Evolutionary conservation across 2,113 vertebrate genomes (phyloP), one percentile per base, ranked within the genome.

Genomic region (Rhynchomys soricoides): DNA sequence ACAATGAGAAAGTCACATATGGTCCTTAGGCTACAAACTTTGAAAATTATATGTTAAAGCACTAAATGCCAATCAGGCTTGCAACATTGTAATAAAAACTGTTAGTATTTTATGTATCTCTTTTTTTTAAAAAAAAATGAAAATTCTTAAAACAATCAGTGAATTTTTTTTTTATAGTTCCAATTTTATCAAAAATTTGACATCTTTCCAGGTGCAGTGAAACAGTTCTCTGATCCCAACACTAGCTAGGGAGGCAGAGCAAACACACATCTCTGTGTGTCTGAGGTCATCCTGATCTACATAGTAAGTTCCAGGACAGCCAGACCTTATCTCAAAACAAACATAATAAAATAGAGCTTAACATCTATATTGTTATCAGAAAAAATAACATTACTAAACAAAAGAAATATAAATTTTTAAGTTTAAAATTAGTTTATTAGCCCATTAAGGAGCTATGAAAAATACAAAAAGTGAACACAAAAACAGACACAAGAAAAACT

Each of bases 361-460:
- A 96, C 50, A 91, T 17, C 40, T 34, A 89, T 75, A 5, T 89
- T 21, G 37, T 86, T 89, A 81, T 82, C 37, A 89, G 24, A 93
- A 96, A 95, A 82, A 7, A 17, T 50, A 91, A 31, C n/a, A 77
- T 91, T 93, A 77, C 13, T 82, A 34, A 82, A 83, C 55, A 93
- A 96, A 89, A 93, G 48, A 79, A 83, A 93, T 55, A 77, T 26
- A 82, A 95, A 91, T 73, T 90, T 48, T n/a, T 90, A 59, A 78
- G 45, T 31, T 87, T 83, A 89, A 95, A 59, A 9, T 21, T 55
- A 88, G 71, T 26, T 90, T 95, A 68, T 43, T 87, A 83, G 43
- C 62, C 55, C 43, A 74, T 62, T 73, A 78, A 86, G 24, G 40
- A 78, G 26, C 86, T 82, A 86, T 71, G 77, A 81, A 55, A 70